These are phyloP conservation scores for Pempheris klunzingeri DNA, from an alignment of 2,797 vertebrate species.

Conservation along the genomic window DNA sequence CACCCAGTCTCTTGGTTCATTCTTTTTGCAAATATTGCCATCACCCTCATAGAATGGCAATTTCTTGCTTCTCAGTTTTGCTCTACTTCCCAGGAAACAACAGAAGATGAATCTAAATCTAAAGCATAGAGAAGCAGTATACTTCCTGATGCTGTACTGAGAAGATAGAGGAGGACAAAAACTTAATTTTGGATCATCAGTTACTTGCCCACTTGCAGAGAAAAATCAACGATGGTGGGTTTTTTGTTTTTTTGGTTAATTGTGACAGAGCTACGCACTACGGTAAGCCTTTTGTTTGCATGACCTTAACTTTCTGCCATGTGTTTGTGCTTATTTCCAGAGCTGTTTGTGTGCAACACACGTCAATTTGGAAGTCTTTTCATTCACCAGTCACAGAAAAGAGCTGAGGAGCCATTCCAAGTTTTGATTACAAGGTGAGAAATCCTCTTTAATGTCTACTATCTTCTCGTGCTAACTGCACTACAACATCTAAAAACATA, in stretches of 20 bases:
- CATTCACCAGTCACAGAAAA: conserved; percentile 31
- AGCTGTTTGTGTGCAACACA: not conserved
- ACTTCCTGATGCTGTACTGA: not conserved
- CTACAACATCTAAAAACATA: not conserved
- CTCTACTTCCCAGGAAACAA: not conserved
- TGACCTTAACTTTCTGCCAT: conserved; percentile 37
- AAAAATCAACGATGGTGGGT: conserved; percentile 34
- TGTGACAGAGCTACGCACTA: not conserved
- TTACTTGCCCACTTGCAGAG: conserved; percentile 6
- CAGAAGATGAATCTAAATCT: conserved; percentile 4
- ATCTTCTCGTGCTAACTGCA: no score
- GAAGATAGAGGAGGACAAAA: conserved; percentile 33
- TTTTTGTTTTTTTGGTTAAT: conserved; percentile 7
- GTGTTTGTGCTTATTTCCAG: conserved; percentile 68
- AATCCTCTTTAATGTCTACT: not conserved
- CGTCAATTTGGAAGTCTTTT: conserved; percentile 26
- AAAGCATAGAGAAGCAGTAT: conserved; percentile 9
- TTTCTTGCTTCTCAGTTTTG: conserved; percentile 64
- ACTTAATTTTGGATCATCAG: not conserved
- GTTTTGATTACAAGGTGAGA: conserved; percentile 60
- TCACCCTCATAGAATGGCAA: conserved; percentile 78
- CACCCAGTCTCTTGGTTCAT: conserved; percentile 82
- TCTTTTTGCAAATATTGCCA: conserved; percentile 59
- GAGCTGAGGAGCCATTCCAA: conserved; percentile 27
- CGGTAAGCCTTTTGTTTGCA: not conserved